Conservation (phyloP, 1,140 invertebrate species). For the Arion vulgaris region DNA sequence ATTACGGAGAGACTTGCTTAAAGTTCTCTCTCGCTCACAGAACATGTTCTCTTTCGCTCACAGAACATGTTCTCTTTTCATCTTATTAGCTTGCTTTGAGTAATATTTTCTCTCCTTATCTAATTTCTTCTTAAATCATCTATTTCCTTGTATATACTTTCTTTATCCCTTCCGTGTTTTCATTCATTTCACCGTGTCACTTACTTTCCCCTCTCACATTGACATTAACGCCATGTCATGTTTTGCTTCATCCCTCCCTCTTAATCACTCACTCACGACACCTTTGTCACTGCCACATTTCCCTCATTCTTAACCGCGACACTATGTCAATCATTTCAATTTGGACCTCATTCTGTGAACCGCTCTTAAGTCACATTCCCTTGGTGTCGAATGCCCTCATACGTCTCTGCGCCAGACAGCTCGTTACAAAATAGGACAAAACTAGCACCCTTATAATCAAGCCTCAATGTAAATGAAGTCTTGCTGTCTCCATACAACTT, state of each 20-base stretch:
- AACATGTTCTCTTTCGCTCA: no score
- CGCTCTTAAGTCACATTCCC: neutral
- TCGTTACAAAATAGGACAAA: neutral
- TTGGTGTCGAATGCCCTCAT: neutral
- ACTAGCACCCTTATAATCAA: neutral
- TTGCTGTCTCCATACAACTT: no score
- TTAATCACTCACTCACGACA: neutral
- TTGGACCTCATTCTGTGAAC: neutral
- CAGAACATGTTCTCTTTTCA: no score
- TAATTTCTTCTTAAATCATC: no score
- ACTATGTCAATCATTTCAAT: neutral
- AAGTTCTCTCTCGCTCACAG: no score
- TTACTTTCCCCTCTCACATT: slow-evolving; percentile 2
- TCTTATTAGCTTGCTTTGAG: no score
- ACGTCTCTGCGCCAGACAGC: neutral
- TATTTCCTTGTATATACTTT: no score
- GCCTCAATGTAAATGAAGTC: neutral
- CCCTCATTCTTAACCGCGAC: neutral
- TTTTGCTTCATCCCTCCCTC: neutral
- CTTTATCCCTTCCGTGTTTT: no score
- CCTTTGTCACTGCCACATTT: neutral
- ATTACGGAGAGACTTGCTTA: no score
- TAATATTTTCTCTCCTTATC: no score
- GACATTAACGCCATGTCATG: neutral
- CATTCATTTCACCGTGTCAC: neutral